These are phyloP conservation scores for Carcina quercana DNA, from an alignment of 2,888 invertebrate genomes.

Conservation along the genomic window DNA sequence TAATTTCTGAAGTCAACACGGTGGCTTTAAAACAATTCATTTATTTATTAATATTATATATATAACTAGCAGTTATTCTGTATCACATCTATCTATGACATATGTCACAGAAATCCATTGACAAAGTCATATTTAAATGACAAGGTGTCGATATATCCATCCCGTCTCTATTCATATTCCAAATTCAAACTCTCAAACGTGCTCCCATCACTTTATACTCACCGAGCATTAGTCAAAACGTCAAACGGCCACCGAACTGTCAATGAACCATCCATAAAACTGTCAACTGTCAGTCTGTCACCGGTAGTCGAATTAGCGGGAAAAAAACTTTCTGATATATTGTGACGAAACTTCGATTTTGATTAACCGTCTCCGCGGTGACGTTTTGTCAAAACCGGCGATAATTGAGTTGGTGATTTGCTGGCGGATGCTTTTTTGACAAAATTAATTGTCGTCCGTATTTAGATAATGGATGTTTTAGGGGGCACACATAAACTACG, in stretches of 20 bases:
- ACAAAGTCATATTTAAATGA: too few species aligned
- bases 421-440: slow-evolving; percentile 26
- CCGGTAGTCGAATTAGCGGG: slow-evolving; percentile 43
- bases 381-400: slow-evolving; percentile 52
- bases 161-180: slow-evolving; percentile 48
- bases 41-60: too few species aligned
- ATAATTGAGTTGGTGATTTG: slow-evolving; percentile 51
- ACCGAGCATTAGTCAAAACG: slow-evolving; percentile 66
- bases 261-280: slow-evolving; percentile 53
- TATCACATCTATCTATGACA: too few species aligned
- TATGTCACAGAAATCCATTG: too few species aligned
- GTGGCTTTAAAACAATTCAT: too few species aligned
- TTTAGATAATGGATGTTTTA: background rate
- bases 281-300: slow-evolving; percentile 35
- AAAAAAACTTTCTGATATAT: slow-evolving; percentile 40
- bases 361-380: slow-evolving; percentile 51
- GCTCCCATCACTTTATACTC: slow-evolving; percentile 37
- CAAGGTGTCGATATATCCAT: too few species aligned
- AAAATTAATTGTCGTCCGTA: slow-evolving; percentile 42
- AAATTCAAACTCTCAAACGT: slow-evolving; percentile 40
- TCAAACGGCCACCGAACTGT: slow-evolving; percentile 58
- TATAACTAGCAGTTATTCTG: too few species aligned
- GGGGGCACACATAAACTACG: too few species aligned
- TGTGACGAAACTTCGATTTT: slow-evolving; percentile 46
- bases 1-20: too few species aligned